Conservation (phyloP, 2,113 vertebrate species). For the Eulemur macaco region DNA sequence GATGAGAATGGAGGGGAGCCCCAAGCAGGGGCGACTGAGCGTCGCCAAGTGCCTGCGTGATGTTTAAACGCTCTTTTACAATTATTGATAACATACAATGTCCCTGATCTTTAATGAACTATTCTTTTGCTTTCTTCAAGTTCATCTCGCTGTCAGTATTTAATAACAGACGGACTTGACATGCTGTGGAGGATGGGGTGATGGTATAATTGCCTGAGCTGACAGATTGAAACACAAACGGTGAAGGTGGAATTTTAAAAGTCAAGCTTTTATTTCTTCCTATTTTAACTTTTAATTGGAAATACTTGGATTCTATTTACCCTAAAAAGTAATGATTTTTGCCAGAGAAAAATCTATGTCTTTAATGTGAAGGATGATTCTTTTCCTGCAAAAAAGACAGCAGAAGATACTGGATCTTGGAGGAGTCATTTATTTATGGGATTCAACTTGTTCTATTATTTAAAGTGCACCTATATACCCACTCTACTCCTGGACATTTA, state of each 20-base stretch:
- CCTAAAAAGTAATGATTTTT: slow-evolving; percentile 44
- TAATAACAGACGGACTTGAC: slow-evolving; percentile 24
- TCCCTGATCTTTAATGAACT: background rate
- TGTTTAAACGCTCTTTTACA: background rate
- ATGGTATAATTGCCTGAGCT: slow-evolving; percentile 56
- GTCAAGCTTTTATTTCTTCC: slow-evolving; percentile 3
- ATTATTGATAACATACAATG: background rate
- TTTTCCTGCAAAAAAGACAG: background rate
- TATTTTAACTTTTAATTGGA: slow-evolving; percentile 65
- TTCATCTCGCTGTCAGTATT: slow-evolving; percentile 53
- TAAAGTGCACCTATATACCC: background rate
- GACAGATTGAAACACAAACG: slow-evolving; percentile 53
- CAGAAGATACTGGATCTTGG: background rate
- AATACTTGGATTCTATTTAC: slow-evolving; percentile 56
- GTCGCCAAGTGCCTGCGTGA: background rate
- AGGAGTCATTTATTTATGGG: slow-evolving; percentile 42
- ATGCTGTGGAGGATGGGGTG: background rate
- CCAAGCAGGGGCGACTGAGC: background rate
- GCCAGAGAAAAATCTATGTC: background rate
- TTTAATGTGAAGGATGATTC: slow-evolving; percentile 45
- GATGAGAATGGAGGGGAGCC: background rate
- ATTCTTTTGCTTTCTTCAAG: slow-evolving; percentile 18
- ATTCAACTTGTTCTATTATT: slow-evolving; percentile 40
- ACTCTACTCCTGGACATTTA: slow-evolving; percentile 10
- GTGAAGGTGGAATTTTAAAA: slow-evolving; percentile 58